Evolutionary conservation across 2,888 invertebrate genomes (phyloP).

Genomic region (Allophyes oxyacanthae): DNA sequence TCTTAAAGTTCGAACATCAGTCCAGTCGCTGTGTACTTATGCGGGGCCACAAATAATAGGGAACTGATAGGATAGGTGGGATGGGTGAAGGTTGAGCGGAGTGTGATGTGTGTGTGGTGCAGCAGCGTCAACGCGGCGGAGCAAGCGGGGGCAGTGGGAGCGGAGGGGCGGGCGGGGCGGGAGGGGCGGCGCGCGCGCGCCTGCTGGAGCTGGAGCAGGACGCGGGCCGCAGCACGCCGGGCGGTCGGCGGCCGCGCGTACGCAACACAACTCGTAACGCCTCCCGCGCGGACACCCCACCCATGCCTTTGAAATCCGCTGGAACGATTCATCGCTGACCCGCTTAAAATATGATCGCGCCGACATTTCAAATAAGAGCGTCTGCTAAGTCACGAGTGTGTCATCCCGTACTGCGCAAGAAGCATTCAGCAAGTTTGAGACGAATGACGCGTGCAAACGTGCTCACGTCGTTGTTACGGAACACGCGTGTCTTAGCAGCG

Average conservation of each 20-base stretch:
- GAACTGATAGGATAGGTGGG: conserved; percentile 14
- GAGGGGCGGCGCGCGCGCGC: conserved; percentile 77
- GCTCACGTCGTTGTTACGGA: conserved; percentile 2
- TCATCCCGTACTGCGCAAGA: neutral
- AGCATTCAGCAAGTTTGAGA: too few species aligned
- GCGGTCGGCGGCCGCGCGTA: conserved; percentile 74
- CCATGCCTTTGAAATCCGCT: conserved; percentile 4
- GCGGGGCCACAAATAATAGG: conserved; percentile 1
- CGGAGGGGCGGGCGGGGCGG: conserved; percentile 57
- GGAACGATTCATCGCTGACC: conserved; percentile 30
- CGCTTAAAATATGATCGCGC: conserved; percentile 29
- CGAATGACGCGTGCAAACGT: too few species aligned
- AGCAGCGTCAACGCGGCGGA: conserved; percentile 57
- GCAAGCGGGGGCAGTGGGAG: conserved; percentile 53
- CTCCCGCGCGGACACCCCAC: conserved; percentile 16
- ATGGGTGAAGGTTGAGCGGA: conserved; percentile 26
- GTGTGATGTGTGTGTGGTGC: conserved; percentile 67
- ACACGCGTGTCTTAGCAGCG: conserved; percentile 5
- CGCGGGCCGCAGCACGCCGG: conserved; percentile 87
- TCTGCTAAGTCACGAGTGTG: neutral
- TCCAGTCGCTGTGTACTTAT: conserved; percentile 1
- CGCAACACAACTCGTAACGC: conserved; percentile 46
- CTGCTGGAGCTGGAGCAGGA: conserved; percentile 86
- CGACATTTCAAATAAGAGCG: neutral
- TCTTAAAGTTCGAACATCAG: conserved; percentile 16